Evolutionary conservation across 2,888 invertebrate genomes (phyloP), one percentile per base, ranked within the genome.

Genomic region (Melanostoma mellinum): DNA sequence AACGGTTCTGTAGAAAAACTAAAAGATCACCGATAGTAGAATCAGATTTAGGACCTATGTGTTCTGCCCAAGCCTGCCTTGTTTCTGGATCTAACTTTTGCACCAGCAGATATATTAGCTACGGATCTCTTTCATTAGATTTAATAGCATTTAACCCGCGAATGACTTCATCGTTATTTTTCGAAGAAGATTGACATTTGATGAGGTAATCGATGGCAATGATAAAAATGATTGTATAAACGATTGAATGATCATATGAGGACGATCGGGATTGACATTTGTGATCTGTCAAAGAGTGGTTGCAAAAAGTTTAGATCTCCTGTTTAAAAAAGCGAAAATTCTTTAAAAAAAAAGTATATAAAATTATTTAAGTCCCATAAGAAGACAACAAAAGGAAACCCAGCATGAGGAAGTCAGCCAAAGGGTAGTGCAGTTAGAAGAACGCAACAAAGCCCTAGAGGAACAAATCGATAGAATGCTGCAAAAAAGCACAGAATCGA

Each of bases 111-210:
- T 74, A 38, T 4, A 71, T 71, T 6, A 79, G 36, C 79, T 69
- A 68, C 20, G 73, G 69, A 60, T 82, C 76, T 6, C 76, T 60
- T 30, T 42, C 20, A n/a, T 75, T 63, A 5, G 48, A 36, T 10
- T 48, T 40, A 1, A 79, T 48, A 3, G 69, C 72, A 58, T 63
- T 42, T 6, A 79, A 63, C 5, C 72, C 75, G 2, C 78, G 32
- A 4, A 77, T 80, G 0, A 68, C 73, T 42, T 77, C 72, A 50
- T 77, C 73, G 6, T 44, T 5, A 77, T 69, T 65, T 77, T 69
- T 1, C 69, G 58, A 8, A 85, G 44, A 6, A 52, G 8, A 6
- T 6, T 2, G 35, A 58, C 74, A 38, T 78, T 74, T 9, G 36
- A 36, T 6, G 42, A 6, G 10, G n/a, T 56, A 36, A 46, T 61